Conservation (phyloP, 2,888 invertebrate species). For the Melanargia galathea region DNA sequence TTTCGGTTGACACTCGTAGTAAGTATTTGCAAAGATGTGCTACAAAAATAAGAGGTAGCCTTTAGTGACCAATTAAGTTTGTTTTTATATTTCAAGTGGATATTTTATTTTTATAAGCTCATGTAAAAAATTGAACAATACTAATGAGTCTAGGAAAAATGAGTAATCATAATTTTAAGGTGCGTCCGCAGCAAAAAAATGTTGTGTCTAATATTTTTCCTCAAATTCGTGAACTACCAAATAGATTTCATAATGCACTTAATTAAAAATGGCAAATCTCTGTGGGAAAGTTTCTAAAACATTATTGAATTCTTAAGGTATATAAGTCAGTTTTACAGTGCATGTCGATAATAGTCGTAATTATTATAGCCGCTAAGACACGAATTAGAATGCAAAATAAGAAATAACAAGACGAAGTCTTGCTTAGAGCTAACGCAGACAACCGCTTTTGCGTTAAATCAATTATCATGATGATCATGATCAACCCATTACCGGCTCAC, state of each 20-base stretch:
- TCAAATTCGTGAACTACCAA: not conserved
- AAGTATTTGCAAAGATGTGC: no score
- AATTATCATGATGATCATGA: not conserved
- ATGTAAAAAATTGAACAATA: not conserved
- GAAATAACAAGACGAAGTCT: constrained; percentile 46
- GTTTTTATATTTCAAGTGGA: not conserved
- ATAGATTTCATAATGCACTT: not conserved
- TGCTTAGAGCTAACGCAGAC: constrained; percentile 41
- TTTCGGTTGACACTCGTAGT: no score
- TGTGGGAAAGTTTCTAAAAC: constrained; percentile 15
- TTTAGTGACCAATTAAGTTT: not conserved
- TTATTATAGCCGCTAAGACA: constrained; percentile 21
- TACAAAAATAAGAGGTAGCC: not conserved
- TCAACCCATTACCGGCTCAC: no score
- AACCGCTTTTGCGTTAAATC: not conserved
- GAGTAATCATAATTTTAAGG: not conserved
- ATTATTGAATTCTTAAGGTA: not conserved
- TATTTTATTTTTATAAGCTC: not conserved
- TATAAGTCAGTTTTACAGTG: not conserved
- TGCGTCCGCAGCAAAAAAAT: not conserved
- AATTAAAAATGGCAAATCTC: constrained; percentile 8
- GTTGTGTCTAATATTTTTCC: not conserved
- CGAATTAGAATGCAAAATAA: constrained; percentile 29
- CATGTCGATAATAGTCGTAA: constrained; percentile 17
- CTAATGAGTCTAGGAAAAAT: not conserved